Evolutionary conservation across 2,113 vertebrate genomes (phyloP).

Genomic region (Machaerirhynchus nigripectus): DNA sequence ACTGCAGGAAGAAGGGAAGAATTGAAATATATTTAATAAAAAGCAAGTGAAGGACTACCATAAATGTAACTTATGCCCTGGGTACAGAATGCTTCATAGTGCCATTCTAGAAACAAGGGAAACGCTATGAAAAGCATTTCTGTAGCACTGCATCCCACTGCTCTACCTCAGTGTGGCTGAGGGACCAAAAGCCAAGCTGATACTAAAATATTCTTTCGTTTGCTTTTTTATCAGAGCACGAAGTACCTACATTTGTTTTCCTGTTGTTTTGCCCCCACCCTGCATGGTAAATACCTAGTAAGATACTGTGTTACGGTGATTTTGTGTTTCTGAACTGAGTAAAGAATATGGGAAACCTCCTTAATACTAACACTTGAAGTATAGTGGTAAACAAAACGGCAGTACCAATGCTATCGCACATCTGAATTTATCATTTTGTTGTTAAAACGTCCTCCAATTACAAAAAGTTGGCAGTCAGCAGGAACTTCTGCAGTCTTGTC

Average conservation of each 20-base stretch:
- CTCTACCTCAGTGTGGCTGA: not conserved
- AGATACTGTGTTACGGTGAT: not conserved
- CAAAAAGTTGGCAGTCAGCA: not conserved
- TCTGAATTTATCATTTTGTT: not conserved
- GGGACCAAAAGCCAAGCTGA: not conserved
- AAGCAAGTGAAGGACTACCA: not conserved
- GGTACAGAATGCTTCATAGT: not conserved
- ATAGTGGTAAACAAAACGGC: not conserved
- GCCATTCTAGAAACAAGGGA: not conserved
- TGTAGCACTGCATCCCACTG: not conserved
- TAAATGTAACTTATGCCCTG: not conserved
- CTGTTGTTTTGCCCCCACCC: not conserved
- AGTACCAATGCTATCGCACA: not conserved
- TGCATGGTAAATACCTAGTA: not conserved
- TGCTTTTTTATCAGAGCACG: not conserved
- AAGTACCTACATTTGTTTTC: not conserved
- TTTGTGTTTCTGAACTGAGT: not conserved
- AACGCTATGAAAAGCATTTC: not conserved
- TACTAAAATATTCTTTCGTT: not conserved
- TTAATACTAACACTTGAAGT: not conserved
- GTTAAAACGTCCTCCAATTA: not conserved
- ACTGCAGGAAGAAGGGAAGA: not conserved
- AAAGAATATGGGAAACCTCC: not conserved
- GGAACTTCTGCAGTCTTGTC: not conserved
- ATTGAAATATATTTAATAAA: not conserved